A percentile compares a stretch with the other conserved stretches of the same genome.
phyloP scores from a whole-genome alignment of 2,113 vertebrate genomes.

The Synchiropus splendidus region DNA sequence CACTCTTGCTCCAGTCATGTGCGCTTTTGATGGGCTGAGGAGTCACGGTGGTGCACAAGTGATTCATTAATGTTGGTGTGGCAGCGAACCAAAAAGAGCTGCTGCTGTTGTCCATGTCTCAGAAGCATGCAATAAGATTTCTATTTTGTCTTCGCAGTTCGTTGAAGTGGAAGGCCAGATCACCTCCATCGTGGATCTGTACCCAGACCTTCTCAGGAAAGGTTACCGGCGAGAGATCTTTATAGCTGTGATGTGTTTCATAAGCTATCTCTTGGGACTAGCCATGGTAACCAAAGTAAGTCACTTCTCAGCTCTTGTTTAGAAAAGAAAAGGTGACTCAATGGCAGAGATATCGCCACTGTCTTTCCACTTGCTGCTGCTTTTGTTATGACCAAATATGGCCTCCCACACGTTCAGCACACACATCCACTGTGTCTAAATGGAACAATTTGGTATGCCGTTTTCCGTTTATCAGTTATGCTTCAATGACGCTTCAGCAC shows the following conservation, averaged over 20 bases:
- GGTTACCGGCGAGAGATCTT: conserved; percentile 97
- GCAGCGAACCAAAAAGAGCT: no score
- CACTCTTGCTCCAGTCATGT: no score
- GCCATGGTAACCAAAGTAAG: conserved; percentile 96
- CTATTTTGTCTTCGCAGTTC: conserved; percentile 72
- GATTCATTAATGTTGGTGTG: no score
- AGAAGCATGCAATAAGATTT: background rate
- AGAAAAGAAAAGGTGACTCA: conserved; percentile 16
- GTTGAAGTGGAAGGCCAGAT: conserved; percentile 99
- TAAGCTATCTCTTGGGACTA: conserved; percentile 97
- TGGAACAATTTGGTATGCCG: conserved; percentile 40
- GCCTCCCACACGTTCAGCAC: conserved; percentile 16
- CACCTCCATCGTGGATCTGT: conserved; percentile 97
- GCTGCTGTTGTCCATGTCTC: background rate
- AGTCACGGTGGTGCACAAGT: no score
- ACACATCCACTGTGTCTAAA: conserved; percentile 26
- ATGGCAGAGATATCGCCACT: conserved; percentile 21
- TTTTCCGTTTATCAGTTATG: conserved; percentile 43
- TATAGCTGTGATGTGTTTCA: conserved; percentile 86
- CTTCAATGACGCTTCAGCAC: conserved; percentile 43
- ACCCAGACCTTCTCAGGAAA: conserved; percentile 96
- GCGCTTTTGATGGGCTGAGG: no score
- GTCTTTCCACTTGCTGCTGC: conserved; percentile 28
- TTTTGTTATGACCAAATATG: conserved; percentile 43
- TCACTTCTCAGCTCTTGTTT: conserved; percentile 12